Percentiles rank a stretch among this genome's conserved stretches.
Conservation (phyloP, 2,797 vertebrate genomes). For the Paedocypris micromegethes region DNA sequence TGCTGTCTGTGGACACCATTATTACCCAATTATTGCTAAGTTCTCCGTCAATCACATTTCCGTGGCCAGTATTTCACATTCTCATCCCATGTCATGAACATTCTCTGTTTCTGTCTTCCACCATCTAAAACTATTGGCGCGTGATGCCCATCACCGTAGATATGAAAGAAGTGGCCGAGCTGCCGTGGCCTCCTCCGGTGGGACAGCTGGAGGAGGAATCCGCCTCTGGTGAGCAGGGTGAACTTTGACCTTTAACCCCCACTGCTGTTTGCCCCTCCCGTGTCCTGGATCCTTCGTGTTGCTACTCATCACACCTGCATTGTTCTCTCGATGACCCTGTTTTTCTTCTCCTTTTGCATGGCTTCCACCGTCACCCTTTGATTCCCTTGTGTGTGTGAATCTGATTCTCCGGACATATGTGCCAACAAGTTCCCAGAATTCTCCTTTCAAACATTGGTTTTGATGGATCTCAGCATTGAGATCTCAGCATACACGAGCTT, state of each 20-base stretch:
- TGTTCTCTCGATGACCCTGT: not conserved
- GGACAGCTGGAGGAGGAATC: constrained; percentile 70
- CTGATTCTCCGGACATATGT: no score
- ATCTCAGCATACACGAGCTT: no score
- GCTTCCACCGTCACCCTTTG: no score
- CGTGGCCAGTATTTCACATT: constrained; percentile 31
- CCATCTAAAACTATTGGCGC: constrained; percentile 39
- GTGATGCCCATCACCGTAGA: constrained; percentile 49
- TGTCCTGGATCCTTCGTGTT: constrained; percentile 39
- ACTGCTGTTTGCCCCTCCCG: constrained; percentile 26
- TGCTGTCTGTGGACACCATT: no score
- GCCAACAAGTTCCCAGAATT: no score
- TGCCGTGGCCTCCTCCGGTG: constrained; percentile 71
- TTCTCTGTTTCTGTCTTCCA: constrained; percentile 36
- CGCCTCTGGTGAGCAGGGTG: constrained; percentile 68
- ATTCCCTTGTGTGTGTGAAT: no score
- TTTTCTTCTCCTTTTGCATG: constrained; percentile 5
- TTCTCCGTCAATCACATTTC: not conserved
- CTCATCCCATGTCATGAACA: constrained; percentile 41
- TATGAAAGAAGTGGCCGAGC: constrained; percentile 66
- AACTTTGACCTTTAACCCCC: constrained; percentile 56
- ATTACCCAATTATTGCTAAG: not conserved
- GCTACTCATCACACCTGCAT: not conserved
- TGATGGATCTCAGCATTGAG: no score
- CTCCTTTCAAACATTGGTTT: no score